Evolutionary conservation across 1,140 invertebrate species (phyloP).

Genomic region (Trachelipus rathkii): DNA sequence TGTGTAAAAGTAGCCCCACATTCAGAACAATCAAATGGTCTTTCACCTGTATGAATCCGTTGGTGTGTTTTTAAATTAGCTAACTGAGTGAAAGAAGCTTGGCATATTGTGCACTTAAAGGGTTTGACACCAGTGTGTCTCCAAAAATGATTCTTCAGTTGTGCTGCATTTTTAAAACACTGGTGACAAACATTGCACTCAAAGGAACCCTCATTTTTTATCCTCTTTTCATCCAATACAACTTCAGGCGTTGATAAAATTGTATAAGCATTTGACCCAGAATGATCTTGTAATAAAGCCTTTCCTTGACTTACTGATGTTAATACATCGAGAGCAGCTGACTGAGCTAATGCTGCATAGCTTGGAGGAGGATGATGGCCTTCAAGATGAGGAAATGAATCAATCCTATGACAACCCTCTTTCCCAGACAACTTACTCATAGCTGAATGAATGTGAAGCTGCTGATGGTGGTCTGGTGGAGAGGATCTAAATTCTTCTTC

Average conservation of each 20-base stretch:
- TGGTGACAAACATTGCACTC: slow-evolving; percentile 42
- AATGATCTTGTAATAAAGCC: background rate
- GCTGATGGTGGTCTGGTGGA: too few species aligned
- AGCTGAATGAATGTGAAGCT: background rate
- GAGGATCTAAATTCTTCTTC: background rate
- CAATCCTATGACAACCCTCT: background rate
- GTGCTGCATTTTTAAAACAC: slow-evolving; percentile 46
- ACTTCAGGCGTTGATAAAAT: background rate
- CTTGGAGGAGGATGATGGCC: background rate
- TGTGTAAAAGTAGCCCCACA: slow-evolving; percentile 43
- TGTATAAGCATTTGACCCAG: background rate
- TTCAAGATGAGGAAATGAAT: background rate
- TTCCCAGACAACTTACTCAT: background rate
- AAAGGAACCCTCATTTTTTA: slow-evolving; percentile 20
- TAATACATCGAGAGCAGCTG: background rate
- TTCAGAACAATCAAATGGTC: slow-evolving; percentile 42
- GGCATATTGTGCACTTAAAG: slow-evolving; percentile 48
- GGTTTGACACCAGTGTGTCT: slow-evolving; percentile 47
- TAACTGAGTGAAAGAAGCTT: slow-evolving; percentile 49
- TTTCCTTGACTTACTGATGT: background rate
- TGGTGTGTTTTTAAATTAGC: slow-evolving; percentile 45
- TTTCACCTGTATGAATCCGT: slow-evolving; percentile 44
- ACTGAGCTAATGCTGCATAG: background rate
- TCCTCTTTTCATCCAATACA: background rate
- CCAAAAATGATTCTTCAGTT: slow-evolving; percentile 47